phyloP scores from a whole-genome alignment of 2,113 vertebrate genomes.

The Isurus oxyrinchus region DNA sequence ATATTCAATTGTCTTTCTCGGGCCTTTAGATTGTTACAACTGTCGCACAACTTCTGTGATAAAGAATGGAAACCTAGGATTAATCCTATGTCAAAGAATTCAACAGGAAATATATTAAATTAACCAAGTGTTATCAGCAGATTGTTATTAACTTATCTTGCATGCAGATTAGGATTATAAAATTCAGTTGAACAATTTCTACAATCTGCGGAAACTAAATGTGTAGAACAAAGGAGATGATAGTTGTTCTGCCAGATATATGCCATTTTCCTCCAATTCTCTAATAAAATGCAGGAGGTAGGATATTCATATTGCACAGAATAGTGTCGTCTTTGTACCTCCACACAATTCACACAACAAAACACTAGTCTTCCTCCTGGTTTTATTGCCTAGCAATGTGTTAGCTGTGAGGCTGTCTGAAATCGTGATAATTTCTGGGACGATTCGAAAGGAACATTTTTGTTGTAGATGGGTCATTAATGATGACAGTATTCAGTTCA shows the following conservation, averaged over 20 bases:
- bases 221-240: background rate
- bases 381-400: background rate
- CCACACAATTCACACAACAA: background rate
- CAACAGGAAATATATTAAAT: background rate
- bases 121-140: background rate
- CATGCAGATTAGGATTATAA: background rate
- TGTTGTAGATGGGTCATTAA: background rate
- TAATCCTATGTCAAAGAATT: constrained; percentile 17
- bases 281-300: background rate
- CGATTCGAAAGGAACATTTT: background rate
- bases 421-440: background rate
- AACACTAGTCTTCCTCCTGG: background rate
- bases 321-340: background rate
- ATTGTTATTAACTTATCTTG: constrained; percentile 10
- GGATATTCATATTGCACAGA: background rate
- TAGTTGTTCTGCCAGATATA: background rate
- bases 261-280: background rate
- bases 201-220: background rate
- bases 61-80: constrained; percentile 4
- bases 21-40: constrained; percentile 7
- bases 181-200: background rate
- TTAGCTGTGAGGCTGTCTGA: background rate
- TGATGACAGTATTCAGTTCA: background rate
- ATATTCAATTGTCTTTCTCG: constrained; percentile 35
- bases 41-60: constrained; percentile 1